These are phyloP conservation scores for Eupsilia transversa DNA, from an alignment of 2,888 invertebrate species.

Conservation along the genomic window DNA sequence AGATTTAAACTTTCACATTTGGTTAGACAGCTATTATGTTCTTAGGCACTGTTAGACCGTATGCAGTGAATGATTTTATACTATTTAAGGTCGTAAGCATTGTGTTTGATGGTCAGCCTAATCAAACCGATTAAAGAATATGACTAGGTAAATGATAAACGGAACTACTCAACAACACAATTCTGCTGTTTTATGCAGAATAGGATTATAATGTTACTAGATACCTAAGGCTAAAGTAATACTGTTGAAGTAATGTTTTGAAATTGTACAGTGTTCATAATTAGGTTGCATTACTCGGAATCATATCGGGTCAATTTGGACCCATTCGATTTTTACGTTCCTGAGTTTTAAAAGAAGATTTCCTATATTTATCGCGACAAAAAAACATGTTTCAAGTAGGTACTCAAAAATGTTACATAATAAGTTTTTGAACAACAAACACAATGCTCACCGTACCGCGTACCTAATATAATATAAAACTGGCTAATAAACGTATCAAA, in stretches of 20 bases:
- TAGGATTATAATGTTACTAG: neutral
- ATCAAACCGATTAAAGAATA: too few relatives aligned
- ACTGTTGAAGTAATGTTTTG: neutral
- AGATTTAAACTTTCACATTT: constrained; percentile 51
- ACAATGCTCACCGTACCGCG: constrained; percentile 55
- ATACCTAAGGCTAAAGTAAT: too few relatives aligned
- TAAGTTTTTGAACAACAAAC: constrained; percentile 14
- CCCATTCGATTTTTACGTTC: neutral
- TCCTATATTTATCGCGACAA: neutral
- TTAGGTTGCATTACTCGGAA: neutral
- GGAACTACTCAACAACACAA: neutral
- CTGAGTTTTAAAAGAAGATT: neutral
- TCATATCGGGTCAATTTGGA: neutral
- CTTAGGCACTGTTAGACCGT: constrained; percentile 74
- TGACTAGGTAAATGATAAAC: neutral
- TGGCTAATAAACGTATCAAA: constrained; percentile 76
- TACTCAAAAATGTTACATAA: neutral
- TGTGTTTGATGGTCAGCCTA: constrained; percentile 39
- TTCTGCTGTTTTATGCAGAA: neutral
- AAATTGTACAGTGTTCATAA: neutral
- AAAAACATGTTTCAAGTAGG: neutral
- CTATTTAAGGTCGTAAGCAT: constrained; percentile 50
- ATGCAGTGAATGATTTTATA: constrained; percentile 60
- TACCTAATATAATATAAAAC: constrained; percentile 74
- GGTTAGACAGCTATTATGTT: constrained; percentile 59